These are phyloP conservation scores for Sarcophaga caerulescens DNA, from an alignment of 2,888 invertebrate genomes.

Conservation along the genomic window DNA sequence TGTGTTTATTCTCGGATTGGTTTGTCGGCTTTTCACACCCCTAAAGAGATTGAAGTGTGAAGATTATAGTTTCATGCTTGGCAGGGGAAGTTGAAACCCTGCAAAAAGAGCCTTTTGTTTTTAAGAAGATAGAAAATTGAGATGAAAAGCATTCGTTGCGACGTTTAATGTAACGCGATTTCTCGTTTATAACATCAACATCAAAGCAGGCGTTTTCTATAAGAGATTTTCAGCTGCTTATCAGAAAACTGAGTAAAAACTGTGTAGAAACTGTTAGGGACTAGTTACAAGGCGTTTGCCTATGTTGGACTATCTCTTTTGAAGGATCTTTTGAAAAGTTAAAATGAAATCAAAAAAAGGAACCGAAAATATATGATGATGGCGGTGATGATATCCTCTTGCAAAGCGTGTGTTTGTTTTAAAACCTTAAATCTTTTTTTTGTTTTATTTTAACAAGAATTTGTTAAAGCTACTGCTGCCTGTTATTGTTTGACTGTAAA, in stretches of 20 bases:
- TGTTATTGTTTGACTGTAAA: background rate
- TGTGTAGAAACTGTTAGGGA: no score
- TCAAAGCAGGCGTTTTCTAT: conserved; percentile 33
- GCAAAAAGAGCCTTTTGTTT: background rate
- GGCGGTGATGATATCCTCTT: background rate
- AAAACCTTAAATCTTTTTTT: background rate
- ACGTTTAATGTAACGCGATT: conserved; percentile 28
- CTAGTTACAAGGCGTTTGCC: no score
- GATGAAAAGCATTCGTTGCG: conserved; percentile 9
- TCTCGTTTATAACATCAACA: background rate
- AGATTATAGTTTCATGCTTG: background rate
- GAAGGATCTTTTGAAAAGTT: background rate
- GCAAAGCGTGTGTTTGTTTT: no score
- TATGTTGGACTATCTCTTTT: background rate
- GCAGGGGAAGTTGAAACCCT: background rate
- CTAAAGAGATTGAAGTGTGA: background rate
- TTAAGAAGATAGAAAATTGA: background rate
- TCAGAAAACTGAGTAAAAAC: no score
- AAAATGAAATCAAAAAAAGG: background rate
- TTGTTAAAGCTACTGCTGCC: background rate
- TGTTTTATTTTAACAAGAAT: background rate
- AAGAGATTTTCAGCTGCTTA: no score
- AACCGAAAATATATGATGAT: background rate
- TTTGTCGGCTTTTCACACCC: background rate
- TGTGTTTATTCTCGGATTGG: background rate